These are phyloP conservation scores for Isoperla grammatica DNA, from an alignment of 2,888 invertebrate genomes.

Conservation along the genomic window DNA sequence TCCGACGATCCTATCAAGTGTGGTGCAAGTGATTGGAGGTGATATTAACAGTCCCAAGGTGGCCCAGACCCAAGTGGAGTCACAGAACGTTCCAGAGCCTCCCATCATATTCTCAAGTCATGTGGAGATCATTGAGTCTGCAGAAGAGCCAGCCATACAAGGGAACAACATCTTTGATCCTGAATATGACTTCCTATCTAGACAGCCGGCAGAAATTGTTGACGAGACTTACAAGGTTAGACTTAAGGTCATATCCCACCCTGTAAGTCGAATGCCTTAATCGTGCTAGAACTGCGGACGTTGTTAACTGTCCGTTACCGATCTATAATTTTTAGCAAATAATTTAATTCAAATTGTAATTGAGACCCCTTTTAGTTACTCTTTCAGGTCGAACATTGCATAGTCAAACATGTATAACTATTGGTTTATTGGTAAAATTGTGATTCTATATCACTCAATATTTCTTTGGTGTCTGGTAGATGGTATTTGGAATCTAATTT, in stretches of 20 bases:
- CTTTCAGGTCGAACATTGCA: no score
- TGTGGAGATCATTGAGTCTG: slow-evolving; percentile 40
- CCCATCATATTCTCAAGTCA: slow-evolving; percentile 43
- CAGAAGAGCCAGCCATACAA: slow-evolving; percentile 54
- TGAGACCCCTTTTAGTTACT: no score
- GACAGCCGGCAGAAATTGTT: slow-evolving; percentile 77
- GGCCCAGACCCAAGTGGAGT: slow-evolving; percentile 6
- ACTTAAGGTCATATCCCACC: background rate
- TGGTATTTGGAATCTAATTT: no score
- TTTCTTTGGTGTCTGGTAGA: no score
- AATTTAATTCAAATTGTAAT: no score
- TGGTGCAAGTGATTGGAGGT: slow-evolving; percentile 30
- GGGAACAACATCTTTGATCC: slow-evolving; percentile 74
- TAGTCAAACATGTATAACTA: no score
- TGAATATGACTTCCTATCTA: slow-evolving; percentile 78
- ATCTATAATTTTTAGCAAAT: no score
- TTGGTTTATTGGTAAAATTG: no score
- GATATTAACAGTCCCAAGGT: slow-evolving; percentile 17
- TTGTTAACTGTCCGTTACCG: no score
- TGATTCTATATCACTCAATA: no score
- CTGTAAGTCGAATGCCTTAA: background rate
- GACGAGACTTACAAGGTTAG: slow-evolving; percentile 76
- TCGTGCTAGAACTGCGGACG: no score
- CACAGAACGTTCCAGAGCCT: background rate
- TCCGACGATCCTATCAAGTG: slow-evolving; percentile 28